phyloP scores from a whole-genome alignment of 2,797 vertebrate species.

The Rhynchonycteris naso region DNA sequence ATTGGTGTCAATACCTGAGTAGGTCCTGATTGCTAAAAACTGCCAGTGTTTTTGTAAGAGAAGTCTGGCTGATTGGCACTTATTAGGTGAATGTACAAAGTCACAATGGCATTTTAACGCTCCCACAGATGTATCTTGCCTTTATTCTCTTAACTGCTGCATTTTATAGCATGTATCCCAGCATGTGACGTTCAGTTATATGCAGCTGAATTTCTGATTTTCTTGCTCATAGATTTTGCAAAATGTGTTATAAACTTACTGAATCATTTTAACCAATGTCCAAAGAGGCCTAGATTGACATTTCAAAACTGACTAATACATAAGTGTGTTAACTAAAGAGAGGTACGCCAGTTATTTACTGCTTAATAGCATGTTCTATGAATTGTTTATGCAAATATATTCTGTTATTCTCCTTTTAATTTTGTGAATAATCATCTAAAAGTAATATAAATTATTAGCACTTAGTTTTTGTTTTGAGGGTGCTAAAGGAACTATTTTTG shows the following conservation, averaged over 20 bases:
- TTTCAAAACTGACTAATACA: background rate
- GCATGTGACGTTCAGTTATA: accelerated
- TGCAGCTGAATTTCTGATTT: background rate
- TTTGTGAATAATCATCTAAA: background rate
- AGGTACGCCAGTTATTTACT: background rate
- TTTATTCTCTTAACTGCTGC: accelerated
- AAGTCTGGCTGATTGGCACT: accelerated
- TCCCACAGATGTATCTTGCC: accelerated
- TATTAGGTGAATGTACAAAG: accelerated
- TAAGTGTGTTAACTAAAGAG: background rate
- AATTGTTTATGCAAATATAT: background rate
- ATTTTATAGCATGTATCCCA: accelerated
- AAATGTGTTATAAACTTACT: background rate
- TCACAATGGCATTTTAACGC: accelerated
- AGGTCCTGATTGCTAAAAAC: background rate
- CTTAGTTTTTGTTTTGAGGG: background rate
- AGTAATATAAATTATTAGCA: background rate
- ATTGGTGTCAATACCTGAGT: no score
- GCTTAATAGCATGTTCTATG: background rate
- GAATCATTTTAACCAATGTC: background rate
- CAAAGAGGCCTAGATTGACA: background rate
- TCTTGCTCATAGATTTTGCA: background rate
- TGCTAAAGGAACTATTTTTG: background rate
- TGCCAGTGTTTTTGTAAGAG: background rate
- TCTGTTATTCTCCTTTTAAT: background rate